A percentile compares a stretch with the other conserved stretches of the same genome.
Conservation (phyloP, 2,113 vertebrate species). For the Formicarius rufipectus region DNA sequence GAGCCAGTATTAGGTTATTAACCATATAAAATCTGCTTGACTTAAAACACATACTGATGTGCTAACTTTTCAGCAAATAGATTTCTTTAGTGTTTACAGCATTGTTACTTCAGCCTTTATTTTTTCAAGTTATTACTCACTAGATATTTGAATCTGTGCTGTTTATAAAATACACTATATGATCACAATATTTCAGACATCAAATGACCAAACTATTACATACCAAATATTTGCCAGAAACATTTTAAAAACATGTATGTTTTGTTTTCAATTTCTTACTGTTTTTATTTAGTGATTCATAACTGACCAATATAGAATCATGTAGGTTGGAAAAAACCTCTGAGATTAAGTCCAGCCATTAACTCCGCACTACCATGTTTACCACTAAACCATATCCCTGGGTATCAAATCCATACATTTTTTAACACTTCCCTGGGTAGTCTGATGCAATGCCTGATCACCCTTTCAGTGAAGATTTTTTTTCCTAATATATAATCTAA, state of each 20-base stretch:
- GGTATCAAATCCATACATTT: not conserved
- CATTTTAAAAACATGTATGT: not conserved
- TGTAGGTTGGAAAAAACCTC: not conserved
- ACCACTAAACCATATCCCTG: not conserved
- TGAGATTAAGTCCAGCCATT: too few species aligned
- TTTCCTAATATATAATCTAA: not conserved
- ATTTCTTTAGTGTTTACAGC: not conserved
- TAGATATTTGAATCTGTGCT: not conserved
- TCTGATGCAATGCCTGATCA: not conserved
- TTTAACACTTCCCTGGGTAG: not conserved
- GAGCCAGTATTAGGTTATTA: not conserved
- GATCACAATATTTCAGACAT: not conserved
- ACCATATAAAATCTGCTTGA: not conserved
- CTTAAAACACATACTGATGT: not conserved
- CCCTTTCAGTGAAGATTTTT: not conserved
- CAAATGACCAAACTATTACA: not conserved
- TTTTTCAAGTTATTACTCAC: not conserved
- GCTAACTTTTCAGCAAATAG: not conserved
- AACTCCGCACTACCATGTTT: not conserved
- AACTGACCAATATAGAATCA: not conserved
- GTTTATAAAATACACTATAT: not conserved
- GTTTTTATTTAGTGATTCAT: not conserved
- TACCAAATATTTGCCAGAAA: not conserved
- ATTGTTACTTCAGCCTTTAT: not conserved
- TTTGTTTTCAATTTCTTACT: not conserved